phyloP scores from a whole-genome alignment of 2,888 invertebrate genomes.

The Agrochola macilenta region DNA sequence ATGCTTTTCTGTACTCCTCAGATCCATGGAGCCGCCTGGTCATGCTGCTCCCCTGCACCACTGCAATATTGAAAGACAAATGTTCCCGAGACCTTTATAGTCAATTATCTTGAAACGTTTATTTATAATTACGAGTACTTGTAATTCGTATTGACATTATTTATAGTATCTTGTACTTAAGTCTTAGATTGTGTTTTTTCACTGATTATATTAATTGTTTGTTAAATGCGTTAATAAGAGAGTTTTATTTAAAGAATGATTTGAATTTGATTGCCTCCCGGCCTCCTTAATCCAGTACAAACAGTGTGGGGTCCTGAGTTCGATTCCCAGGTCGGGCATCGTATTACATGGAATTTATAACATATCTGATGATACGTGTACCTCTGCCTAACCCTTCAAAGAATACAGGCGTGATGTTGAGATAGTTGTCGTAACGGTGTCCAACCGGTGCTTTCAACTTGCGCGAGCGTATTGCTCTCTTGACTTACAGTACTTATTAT shows the following conservation, averaged over 20 bases:
- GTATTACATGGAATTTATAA: not conserved
- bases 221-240: not conserved
- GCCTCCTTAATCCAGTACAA: not conserved
- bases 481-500: not conserved
- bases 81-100: not conserved
- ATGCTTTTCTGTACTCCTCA: not conserved
- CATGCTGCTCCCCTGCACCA: slow-evolving; percentile 39
- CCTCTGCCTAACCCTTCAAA: not conserved
- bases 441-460: no score
- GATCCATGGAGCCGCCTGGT: slow-evolving; percentile 51
- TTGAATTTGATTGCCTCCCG: not conserved
- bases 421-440: no score
- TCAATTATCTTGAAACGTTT: not conserved
- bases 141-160: not conserved
- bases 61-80: slow-evolving; percentile 23
- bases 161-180: slow-evolving; percentile 5
- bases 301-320: no score
- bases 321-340: not conserved
- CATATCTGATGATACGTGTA: not conserved
- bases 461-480: not conserved
- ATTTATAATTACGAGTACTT: not conserved
- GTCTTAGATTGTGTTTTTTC: slow-evolving; percentile 24
- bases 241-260: not conserved
- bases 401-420: not conserved
- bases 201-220: not conserved